phyloP scores from a whole-genome alignment of 2,797 vertebrate species.

The Sebastes steindachneri region DNA sequence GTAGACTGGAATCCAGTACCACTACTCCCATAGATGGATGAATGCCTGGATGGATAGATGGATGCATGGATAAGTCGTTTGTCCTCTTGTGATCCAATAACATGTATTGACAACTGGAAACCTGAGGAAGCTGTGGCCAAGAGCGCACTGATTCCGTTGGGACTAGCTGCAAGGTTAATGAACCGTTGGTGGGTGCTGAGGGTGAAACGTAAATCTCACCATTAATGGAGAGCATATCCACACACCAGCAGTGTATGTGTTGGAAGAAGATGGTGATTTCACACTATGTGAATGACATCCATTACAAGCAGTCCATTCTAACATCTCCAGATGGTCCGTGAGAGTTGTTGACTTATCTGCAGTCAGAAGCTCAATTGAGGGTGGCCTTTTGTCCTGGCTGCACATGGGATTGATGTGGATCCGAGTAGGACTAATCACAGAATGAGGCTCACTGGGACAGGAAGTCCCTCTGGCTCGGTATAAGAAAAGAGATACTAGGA shows the following conservation, averaged over 20 bases:
- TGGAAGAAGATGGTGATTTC: conserved; percentile 32
- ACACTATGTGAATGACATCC: conserved; percentile 29
- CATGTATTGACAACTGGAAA: conserved; percentile 24
- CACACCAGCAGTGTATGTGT: background rate
- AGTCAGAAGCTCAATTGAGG: conserved; percentile 51
- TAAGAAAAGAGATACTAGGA: conserved; percentile 21
- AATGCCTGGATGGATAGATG: background rate
- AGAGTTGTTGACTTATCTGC: conserved; percentile 62
- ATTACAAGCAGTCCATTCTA: conserved; percentile 19
- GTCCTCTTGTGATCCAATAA: conserved; percentile 1
- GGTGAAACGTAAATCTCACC: conserved; percentile 6
- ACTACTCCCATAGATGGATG: background rate
- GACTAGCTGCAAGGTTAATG: conserved; percentile 8
- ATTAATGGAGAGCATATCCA: conserved; percentile 14
- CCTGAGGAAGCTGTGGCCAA: background rate
- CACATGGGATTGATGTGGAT: conserved; percentile 58
- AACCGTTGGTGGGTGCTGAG: background rate
- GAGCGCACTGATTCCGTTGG: background rate
- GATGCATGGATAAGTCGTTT: background rate
- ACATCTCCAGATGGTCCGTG: conserved; percentile 52
- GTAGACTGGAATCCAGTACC: background rate
- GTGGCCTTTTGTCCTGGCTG: conserved; percentile 63
- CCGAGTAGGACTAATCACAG: conserved; percentile 55
- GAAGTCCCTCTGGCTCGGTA: conserved; percentile 14
- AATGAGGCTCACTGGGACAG: conserved; percentile 30